Evolutionary conservation across 2,888 invertebrate genomes (phyloP).

Genomic region (Apamea crenata): DNA sequence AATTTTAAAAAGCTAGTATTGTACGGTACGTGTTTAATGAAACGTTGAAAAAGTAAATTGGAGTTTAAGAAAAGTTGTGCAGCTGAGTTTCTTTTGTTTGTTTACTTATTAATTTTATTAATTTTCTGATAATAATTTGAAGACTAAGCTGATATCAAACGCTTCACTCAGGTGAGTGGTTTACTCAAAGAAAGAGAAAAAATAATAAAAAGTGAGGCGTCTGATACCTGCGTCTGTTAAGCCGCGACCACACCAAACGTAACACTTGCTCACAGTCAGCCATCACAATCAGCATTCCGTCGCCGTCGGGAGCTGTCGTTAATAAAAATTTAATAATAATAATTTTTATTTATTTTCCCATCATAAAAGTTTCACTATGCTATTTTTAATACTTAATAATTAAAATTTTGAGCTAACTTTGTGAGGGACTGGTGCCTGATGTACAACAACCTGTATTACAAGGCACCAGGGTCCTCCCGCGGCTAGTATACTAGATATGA

Average conservation of each 20-base stretch:
- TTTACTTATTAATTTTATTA: not conserved
- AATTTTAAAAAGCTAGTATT: not conserved
- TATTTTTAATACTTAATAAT: no score
- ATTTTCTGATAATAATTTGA: not conserved
- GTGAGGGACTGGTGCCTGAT: no score
- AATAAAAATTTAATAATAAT: no score
- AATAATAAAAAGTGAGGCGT: not conserved
- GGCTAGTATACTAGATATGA: no score
- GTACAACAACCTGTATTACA: no score
- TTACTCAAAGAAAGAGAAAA: not conserved
- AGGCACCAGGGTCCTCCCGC: no score
- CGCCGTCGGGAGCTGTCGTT: not conserved
- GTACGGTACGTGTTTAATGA: not conserved
- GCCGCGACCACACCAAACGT: not conserved
- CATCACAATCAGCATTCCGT: not conserved
- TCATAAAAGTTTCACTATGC: no score
- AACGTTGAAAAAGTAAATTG: slow-evolving; percentile 2
- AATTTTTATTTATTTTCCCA: no score
- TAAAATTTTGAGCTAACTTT: no score
- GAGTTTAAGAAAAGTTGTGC: not conserved
- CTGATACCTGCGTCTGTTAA: not conserved
- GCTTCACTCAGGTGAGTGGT: not conserved
- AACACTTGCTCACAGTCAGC: not conserved
- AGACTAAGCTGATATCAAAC: not conserved
- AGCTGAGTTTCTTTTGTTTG: not conserved